Evolutionary conservation across 2,888 invertebrate species (phyloP), one percentile per base, ranked within the genome.

Genomic region (Stenichneumon culpator): DNA sequence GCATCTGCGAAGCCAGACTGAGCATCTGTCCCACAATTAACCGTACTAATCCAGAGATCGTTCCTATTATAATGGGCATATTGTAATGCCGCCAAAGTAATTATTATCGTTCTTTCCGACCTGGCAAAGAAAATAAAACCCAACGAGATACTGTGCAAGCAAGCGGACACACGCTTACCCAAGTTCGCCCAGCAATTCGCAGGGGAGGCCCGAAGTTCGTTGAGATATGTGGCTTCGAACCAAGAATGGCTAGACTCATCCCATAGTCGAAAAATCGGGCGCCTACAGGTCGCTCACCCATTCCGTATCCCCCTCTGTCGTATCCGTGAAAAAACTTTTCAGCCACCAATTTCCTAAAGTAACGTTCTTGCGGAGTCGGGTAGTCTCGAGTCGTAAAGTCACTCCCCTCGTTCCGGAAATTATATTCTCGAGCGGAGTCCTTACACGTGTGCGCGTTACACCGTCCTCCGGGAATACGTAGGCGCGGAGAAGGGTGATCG

Each of bases 341-440:
- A 84, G 87, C 86, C 88, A 87, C 89, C 91, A 92, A 92, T 91
- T 91, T 91, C 88, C 88, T 89, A 91, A 91, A 91, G 91, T 91
- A 91, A 91, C 89, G 75, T 69, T 81, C 70, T 25, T 11, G 39
- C 52, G 60, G 36, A 14, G 70, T 39, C 44, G 70, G 32, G 63
- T 22, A 47, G 69, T 70, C 75, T 25, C 60, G 28, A 22, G 63
- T 54, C 52, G 47, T 28, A 22, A 19, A 16, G 25, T 74, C 65
- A 25, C 54, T 52, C 32, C 11, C 60, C 70, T 54, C 63, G 47
- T 79, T 72, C 83, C 80, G 83, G 80, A 84, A 81, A 84, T 84
- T 80, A 84, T 81, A 68, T 72, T 80, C 75, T 72, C 77, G 28
- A 44, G 57, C 39, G 36, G 28, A 83, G 63, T 28, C 65, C 69